Evolutionary conservation across 2,113 vertebrate genomes (phyloP).

Genomic region (Atrichornis clamosus): DNA sequence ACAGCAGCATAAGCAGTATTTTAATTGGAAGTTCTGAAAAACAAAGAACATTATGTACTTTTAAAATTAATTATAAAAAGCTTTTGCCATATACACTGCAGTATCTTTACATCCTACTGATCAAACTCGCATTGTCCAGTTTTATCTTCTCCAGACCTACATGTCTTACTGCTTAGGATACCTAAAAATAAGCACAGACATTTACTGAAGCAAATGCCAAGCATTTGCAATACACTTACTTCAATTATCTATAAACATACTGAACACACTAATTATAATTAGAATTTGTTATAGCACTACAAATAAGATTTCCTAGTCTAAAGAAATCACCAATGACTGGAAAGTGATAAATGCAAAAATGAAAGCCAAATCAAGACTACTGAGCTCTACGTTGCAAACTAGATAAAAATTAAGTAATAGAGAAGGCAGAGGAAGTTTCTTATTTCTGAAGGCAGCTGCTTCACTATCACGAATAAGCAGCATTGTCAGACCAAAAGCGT

Average conservation of each 20-base stretch:
- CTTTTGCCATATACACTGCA: not conserved
- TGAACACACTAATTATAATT: not conserved
- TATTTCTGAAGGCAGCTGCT: not conserved
- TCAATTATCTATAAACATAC: not conserved
- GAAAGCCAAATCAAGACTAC: not conserved
- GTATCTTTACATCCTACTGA: not conserved
- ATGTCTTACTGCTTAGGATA: not conserved
- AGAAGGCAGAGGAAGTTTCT: not conserved
- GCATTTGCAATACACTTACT: not conserved
- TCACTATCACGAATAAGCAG: not conserved
- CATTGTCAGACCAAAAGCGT: not conserved
- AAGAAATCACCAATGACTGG: not conserved
- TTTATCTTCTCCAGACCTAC: not conserved
- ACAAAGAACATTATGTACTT: not conserved
- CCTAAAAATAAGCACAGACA: not conserved
- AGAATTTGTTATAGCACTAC: not conserved
- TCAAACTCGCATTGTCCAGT: not conserved
- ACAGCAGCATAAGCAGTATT: conserved; percentile 88
- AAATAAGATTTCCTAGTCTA: not conserved
- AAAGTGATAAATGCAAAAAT: not conserved
- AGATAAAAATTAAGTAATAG: not conserved
- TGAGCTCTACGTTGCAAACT: not conserved
- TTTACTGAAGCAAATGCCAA: not conserved
- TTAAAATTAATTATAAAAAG: not conserved
- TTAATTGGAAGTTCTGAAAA: conserved; percentile 91